Evolutionary conservation across 1,140 invertebrate genomes (phyloP), one percentile per base, ranked within the genome.

Genomic region (Drosophila gunungcola): DNA sequence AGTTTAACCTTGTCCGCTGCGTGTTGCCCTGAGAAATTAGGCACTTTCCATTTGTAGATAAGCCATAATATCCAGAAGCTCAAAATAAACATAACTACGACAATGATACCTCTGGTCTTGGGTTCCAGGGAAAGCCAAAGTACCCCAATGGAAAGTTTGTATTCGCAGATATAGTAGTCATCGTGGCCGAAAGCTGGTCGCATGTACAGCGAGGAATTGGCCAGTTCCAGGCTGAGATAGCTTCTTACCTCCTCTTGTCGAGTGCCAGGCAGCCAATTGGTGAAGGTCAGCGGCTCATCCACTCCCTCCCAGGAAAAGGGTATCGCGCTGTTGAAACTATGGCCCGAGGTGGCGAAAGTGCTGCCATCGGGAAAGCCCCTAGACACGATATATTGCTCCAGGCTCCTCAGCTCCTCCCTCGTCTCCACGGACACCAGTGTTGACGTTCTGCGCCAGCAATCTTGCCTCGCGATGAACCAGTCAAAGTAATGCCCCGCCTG

Each of bases 101-200:
- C 0, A 3, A 61, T 10, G 6, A 13, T 2, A 11, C 2, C 13
- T n/a, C 21, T 36, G 4, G 10, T 25, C 1, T 0, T 4, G 0
- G 43, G 5, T 2, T 39, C 13, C 1, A 77, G 4, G 4, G 9
- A 13, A 2, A 45, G 29, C 27, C 41, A 51, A 3, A 56, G 0
- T 1, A 16, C 2, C 7, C 12, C 1, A 5, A 11, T n/a, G 0
- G 25, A 3, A 1, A 56, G 2, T 0, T 29, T 16, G 1, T 62
- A 65, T 36, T 85, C 58, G 38, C 81, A 85, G 51, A 85, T 85
- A 39, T 53, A 85, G 39, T 54, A 78, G 3, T 55, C 39, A 42
- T 80, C 78, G 4, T 49, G 32, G 1, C 73, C 76, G n/a, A 29
- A 42, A 0, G 81, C 58, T 4, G 32, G 42, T 0, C 43, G 12